Base-by-base conservation (phyloP, 2,113 vertebrate genomes). In the Daubentonia madagascariensis region DNA sequence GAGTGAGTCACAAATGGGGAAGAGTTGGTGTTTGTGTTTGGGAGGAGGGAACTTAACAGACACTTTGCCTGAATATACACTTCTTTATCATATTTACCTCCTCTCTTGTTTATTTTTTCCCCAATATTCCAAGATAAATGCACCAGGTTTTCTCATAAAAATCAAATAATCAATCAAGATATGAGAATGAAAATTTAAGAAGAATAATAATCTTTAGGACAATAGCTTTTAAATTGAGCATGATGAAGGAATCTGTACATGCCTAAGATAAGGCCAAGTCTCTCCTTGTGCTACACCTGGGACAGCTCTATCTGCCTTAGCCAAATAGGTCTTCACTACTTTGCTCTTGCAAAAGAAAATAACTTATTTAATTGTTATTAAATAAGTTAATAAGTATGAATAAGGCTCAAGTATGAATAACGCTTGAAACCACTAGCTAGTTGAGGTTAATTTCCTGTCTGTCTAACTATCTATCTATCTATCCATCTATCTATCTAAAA, bases 141-240 rank as follows among this genome's bases (percentile, higher is more conserved):
- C 40, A 57, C 20, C 67, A 48, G 1, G 1, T 72, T 96, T 93
- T 43, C 4, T 52, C 6, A 67, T 91, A 63, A 94, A 92, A 97
- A 54, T 5, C 6, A 25, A 87, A 50, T n/a, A 52, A 7, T 16
- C 14, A 63, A 11, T 63, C 13, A 94, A 70, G 30, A 68, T 10
- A 59, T 1, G 25, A 67, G 30, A 88, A 72, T 80, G 37, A 61
- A 68, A 80, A 32, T 63, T 30, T 88, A 79, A 88, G 37, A 57
- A 54, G 61, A 54, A 78, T 45, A 79, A 35, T 76, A 35, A 65
- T 67, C 12, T 54, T 52, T 23, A 72, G 37, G 52, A 30, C 54
- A 85, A 37, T 35, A 40, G n/a, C 7, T 92, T 94, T 97, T 37
- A 89, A 88, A 20, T 11, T 28, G 45, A 40, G 8, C 2, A 40